Conservation (phyloP, 2,113 vertebrate genomes). For the Acanthisitta chloris region DNA sequence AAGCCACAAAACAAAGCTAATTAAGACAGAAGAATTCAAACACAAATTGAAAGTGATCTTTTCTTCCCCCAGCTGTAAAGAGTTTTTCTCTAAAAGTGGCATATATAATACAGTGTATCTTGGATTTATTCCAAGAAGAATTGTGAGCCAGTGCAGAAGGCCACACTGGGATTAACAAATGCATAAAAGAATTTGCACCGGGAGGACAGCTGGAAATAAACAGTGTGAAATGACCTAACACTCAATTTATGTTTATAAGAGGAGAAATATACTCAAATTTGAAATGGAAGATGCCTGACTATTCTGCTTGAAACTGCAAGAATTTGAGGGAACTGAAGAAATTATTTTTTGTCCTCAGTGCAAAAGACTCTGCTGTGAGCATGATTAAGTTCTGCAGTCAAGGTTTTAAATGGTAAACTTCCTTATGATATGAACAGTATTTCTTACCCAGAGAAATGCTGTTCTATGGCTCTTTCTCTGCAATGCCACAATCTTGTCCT, state of each 20-base stretch:
- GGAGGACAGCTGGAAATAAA: conserved; percentile 16
- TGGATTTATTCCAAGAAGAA: conserved; percentile 67
- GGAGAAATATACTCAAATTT: not conserved
- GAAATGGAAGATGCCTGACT: not conserved
- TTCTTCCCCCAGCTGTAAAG: not conserved
- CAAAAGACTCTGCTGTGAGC: not conserved
- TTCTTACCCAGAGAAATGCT: not conserved
- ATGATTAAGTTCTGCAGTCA: not conserved
- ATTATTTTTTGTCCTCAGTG: not conserved
- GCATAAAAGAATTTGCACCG: conserved; percentile 21
- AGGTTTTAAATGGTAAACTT: not conserved
- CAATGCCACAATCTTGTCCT: not conserved
- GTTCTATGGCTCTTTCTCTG: not conserved
- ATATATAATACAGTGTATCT: conserved; percentile 63
- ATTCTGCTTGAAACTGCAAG: not conserved
- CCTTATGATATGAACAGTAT: not conserved
- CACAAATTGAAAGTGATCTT: conserved; percentile 66
- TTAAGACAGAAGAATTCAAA: conserved; percentile 72
- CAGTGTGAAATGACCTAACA: not conserved
- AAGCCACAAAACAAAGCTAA: conserved; percentile 72
- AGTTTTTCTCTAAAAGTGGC: conserved; percentile 59
- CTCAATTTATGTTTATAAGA: not conserved
- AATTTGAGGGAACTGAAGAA: not conserved
- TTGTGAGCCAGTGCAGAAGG: conserved; percentile 60
- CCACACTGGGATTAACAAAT: conserved; percentile 48